A percentile compares a stretch with the other conserved stretches of the same genome.
Conservation (phyloP, 2,113 vertebrate species). For the Nestor notabilis region DNA sequence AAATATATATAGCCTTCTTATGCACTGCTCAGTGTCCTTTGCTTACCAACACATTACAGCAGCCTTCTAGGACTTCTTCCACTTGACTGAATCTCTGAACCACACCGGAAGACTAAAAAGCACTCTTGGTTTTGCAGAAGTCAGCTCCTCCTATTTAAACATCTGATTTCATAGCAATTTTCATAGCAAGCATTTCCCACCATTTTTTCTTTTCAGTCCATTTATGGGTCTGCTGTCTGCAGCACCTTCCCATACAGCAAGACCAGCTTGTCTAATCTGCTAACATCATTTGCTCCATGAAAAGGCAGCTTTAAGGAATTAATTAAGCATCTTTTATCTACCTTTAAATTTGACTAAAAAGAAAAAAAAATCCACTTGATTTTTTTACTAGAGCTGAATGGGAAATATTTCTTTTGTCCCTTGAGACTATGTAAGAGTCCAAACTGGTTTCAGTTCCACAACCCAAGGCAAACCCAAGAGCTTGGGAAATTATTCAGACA, state of each 20-base stretch:
- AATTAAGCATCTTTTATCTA: not conserved
- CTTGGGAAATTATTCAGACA: not conserved
- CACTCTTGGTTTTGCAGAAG: conserved; percentile 3
- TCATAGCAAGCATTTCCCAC: not conserved
- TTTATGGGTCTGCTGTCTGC: not conserved
- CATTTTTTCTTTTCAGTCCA: not conserved
- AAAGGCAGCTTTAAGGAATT: not conserved
- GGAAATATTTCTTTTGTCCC: not conserved
- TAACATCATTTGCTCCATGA: not conserved
- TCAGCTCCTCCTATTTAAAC: not conserved
- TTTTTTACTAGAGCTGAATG: not conserved
- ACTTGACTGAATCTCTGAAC: not conserved
- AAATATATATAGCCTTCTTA: not conserved
- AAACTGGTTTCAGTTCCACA: not conserved
- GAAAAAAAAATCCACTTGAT: not conserved
- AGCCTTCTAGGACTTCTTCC: not conserved
- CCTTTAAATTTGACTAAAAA: not conserved
- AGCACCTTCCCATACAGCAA: not conserved
- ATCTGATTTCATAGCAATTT: not conserved
- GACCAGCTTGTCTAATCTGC: not conserved
- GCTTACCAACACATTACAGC: not conserved
- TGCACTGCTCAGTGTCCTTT: not conserved
- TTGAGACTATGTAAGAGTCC: not conserved
- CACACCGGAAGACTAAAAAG: not conserved
- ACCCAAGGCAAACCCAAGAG: not conserved